A percentile compares a stretch with the other conserved stretches of the same genome.
phyloP scores from a whole-genome alignment of 2,888 invertebrate genomes.

The Tupiocoris notatus region DNA sequence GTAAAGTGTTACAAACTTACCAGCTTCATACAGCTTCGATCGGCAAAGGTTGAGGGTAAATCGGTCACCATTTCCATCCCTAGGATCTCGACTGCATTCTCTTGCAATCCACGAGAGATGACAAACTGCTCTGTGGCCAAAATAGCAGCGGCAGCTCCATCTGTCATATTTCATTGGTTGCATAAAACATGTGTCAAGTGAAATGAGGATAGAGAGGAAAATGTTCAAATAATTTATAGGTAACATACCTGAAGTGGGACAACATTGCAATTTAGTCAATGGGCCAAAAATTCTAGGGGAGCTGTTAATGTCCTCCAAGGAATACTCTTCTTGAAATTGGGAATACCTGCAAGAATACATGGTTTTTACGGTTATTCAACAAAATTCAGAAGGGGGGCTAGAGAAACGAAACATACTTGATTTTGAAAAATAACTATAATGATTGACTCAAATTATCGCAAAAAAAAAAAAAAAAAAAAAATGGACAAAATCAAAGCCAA shows the following conservation, averaged over 20 bases:
- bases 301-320: slow-evolving; percentile 82
- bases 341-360: too few species aligned
- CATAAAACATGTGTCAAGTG: too few species aligned
- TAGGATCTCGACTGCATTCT: slow-evolving; percentile 89
- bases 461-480: too few species aligned
- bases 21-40: slow-evolving; percentile 75
- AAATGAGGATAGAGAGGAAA: neutral
- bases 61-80: slow-evolving; percentile 98
- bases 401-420: too few species aligned
- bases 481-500: too few species aligned
- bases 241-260: slow-evolving; percentile 76
- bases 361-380: too few species aligned
- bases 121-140: slow-evolving; percentile 91
- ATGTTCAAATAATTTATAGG: neutral
- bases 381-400: too few species aligned
- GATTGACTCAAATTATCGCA: too few species aligned
- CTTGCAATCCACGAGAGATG: slow-evolving; percentile 72
- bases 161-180: too few species aligned
- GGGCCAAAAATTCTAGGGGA: slow-evolving; percentile 88
- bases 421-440: too few species aligned
- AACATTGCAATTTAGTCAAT: slow-evolving; percentile 94
- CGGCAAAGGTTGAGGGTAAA: slow-evolving; percentile 76
- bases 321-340: slow-evolving; percentile 89
- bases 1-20: slow-evolving; percentile 54
- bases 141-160: slow-evolving; percentile 94